Evolutionary conservation across 2,888 invertebrate genomes (phyloP), one percentile per base, ranked within the genome.

Genomic region (Nymphalis urticae): DNA sequence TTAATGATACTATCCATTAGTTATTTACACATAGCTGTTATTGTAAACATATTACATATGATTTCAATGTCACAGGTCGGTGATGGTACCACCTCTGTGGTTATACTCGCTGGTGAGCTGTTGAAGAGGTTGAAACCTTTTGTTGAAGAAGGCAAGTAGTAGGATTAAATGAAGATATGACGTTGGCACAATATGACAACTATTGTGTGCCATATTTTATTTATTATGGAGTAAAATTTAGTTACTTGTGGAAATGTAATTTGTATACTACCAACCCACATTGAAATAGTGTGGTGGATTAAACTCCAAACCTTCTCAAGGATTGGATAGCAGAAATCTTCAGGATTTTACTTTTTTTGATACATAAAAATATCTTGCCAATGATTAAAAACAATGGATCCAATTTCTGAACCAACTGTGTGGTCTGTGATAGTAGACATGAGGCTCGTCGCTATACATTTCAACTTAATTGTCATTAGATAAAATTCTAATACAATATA

Each of bases 31-130:
- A 17, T 8, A n/a, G 32, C 8, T 6, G 27, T 17, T 17, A 27
- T 6, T 17, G 17, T 24, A 2, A 7, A 56, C 1, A 17, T 56
- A 16, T 32, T 56, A 27, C 17, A 8, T 17, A 2, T 32, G 1
- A 6, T 27, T 32, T 56, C 47, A 19, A 21, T 36, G 36, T 80
- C 79, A 0, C 80, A 98, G 97, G 97, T 99, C 65, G 99, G 99
- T 6, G 99, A 99, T 91, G 99, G 99, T 9, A 99, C 99, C 13
- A 99, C 99, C 0, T 98, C 97, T 66, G 99, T 99, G 42, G 99
- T 99, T 3, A 93, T 99, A 70, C 88, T 99, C 63, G 98, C 99
- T 48, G 98, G 98, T 17, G 99, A 99, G 89, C 96, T 99, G 75
- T 90, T 99, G 76, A 98, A 98, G 88, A 97, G 98, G 83, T 94